A percentile compares a stretch with the other conserved stretches of the same genome.
Evolutionary conservation across 2,113 vertebrate species (phyloP).

Genomic region (Monopterus albus): DNA sequence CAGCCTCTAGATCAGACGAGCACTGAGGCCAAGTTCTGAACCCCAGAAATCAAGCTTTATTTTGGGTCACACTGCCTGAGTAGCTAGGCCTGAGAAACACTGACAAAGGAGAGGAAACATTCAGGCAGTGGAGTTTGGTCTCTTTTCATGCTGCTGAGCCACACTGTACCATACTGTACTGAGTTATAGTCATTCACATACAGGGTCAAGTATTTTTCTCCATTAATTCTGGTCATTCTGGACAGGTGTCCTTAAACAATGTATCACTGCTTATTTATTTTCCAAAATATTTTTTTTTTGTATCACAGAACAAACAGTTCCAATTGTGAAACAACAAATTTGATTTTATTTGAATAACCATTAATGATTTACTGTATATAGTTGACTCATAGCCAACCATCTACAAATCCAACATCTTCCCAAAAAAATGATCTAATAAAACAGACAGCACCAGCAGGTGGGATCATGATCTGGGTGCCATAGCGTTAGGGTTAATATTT

Average conservation of each 20-base stretch:
- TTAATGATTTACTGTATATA: no score
- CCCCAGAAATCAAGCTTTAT: conserved; percentile 16
- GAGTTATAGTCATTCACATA: conserved; percentile 47
- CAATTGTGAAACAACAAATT: conserved; percentile 17
- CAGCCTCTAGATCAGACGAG: conserved; percentile 85
- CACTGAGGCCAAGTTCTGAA: conserved; percentile 92
- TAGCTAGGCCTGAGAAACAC: conserved; percentile 15
- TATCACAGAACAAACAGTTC: not conserved
- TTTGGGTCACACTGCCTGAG: conserved; percentile 22
- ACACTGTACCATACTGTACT: conserved; percentile 38
- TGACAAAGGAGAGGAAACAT: conserved; percentile 16
- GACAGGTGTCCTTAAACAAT: conserved; percentile 11
- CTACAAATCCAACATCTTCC: not conserved
- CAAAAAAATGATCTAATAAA: not conserved
- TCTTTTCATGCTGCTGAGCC: conserved; percentile 54
- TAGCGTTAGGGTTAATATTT: not conserved
- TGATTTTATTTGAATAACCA: not conserved
- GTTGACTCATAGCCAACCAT: not conserved
- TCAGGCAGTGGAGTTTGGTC: conserved; percentile 18
- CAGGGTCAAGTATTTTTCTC: conserved; percentile 9
- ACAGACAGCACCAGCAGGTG: not conserved
- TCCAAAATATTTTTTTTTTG: not conserved
- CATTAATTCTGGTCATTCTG: not conserved
- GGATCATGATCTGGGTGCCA: not conserved
- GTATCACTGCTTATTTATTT: conserved; percentile 41